Base-by-base conservation (phyloP, 2,888 invertebrate genomes). In the Linhomoeus sp. region DNA sequence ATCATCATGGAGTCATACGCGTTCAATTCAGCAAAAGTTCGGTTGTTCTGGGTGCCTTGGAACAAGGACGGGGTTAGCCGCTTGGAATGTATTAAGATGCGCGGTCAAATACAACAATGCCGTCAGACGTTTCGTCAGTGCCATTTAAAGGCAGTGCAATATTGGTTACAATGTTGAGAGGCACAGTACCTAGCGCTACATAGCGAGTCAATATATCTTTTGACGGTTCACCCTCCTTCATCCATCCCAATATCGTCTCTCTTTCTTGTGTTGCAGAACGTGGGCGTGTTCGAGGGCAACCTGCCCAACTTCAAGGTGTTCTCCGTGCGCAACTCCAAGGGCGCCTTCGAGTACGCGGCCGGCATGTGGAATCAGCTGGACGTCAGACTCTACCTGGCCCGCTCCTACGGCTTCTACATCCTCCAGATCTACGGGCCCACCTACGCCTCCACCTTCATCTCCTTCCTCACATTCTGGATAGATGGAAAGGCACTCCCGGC, bases 241-340 rank as follows among this genome's bases (percentile, higher is more conserved):
- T n/a, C n/a, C n/a, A n/a, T n/a, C n/a, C n/a, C n/a, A n/a, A n/a
- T n/a, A n/a, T n/a, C n/a, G n/a, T n/a, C n/a, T n/a, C n/a, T n/a
- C n/a, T n/a, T n/a, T n/a, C n/a, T n/a, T 29, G 29, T 29, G 29
- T 29, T 5, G 29, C 29, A 29, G 7, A 29, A 29, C 5, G 29
- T 29, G 5, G 5, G 29, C 5, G 12, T 9, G 29, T 5, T 29
- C 12, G 7, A 29, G 29, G 58, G 57, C 45, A 60, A 61, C 45
- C 46, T 61, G 36, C 61, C 61, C 42, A 62, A 62, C 44, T 62
- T 62, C 49, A 49, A 50, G 24, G 47, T 62, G 49, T 58, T 55
- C 7, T 59, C 60, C 49, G 59, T 60, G 41, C 56, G 55, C 2
- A 57, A 57, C 45, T 5, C 2, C 3, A 37, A 36, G 20, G 3